A percentile compares a stretch with the other conserved stretches of the same genome.
Conservation (phyloP, 2,113 vertebrate species). For the Ploceus nigricollis region DNA sequence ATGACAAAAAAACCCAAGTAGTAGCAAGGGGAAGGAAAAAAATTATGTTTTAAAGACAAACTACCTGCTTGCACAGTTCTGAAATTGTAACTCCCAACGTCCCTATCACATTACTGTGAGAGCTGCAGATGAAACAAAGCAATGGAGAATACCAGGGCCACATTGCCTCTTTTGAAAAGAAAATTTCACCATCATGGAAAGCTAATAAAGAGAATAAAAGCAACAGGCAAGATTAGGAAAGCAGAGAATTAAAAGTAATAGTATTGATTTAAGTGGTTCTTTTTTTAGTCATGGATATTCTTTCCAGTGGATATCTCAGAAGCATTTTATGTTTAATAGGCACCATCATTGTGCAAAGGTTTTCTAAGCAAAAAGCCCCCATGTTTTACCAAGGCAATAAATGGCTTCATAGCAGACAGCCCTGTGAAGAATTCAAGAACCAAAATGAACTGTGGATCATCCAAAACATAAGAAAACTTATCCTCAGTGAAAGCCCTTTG, state of each 20-base stretch:
- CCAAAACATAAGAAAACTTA: not conserved
- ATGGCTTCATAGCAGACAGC: not conserved
- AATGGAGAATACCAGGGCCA: not conserved
- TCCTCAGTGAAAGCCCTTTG: not conserved
- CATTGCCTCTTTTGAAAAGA: not conserved
- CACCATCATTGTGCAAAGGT: not conserved
- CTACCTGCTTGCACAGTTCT: not conserved
- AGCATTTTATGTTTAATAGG: not conserved
- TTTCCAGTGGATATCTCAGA: not conserved
- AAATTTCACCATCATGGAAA: not conserved
- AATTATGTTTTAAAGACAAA: not conserved
- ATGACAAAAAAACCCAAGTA: not conserved
- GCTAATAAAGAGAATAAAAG: not conserved
- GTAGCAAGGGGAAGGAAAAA: not conserved
- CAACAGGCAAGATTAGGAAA: not conserved
- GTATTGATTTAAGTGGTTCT: not conserved
- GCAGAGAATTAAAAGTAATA: not conserved
- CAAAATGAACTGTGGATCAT: not conserved
- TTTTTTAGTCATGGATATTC: constrained; percentile 11
- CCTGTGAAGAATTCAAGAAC: not conserved
- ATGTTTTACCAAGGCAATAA: not conserved
- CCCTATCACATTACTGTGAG: not conserved
- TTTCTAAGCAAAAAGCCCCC: not conserved
- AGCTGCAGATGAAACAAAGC: not conserved
- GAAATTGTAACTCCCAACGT: not conserved